Conservation (phyloP, 2,888 invertebrate genomes). For the Leptopilina drosophilae region DNA sequence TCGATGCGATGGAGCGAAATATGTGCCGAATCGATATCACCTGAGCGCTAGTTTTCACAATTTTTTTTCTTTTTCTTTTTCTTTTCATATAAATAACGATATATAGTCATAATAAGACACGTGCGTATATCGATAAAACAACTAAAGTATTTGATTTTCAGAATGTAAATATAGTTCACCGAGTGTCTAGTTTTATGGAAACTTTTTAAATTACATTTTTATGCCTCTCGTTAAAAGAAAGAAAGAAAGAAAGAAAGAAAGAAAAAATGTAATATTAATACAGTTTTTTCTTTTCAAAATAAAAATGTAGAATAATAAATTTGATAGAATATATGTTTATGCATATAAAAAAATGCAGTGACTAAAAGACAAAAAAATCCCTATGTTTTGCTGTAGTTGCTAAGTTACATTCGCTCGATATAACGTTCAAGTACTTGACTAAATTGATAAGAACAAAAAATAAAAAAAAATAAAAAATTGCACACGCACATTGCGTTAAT, state of each 20-base stretch:
- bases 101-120: slow-evolving; percentile 41
- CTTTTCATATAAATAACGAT: slow-evolving; percentile 44
- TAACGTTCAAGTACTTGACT: slow-evolving; percentile 44
- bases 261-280: neutral
- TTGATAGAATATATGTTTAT: neutral
- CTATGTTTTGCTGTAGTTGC: slow-evolving; percentile 53
- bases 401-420: slow-evolving; percentile 55
- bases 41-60: slow-evolving; percentile 37
- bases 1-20: slow-evolving; percentile 66
- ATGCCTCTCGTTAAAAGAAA: neutral
- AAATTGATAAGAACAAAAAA: slow-evolving; percentile 6
- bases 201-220: neutral
- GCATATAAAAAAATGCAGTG: slow-evolving; percentile 41
- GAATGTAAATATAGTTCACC: neutral
- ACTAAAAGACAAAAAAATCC: slow-evolving; percentile 43
- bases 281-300: no score
- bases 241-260: neutral
- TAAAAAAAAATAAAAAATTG: neutral
- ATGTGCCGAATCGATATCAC: slow-evolving; percentile 72
- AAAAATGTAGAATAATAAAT: neutral
- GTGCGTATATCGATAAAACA: slow-evolving; percentile 37
- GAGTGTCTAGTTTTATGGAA: neutral
- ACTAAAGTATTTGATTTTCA: slow-evolving; percentile 38
- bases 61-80: slow-evolving; percentile 13
- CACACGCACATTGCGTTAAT: neutral